Evolutionary conservation across 2,113 vertebrate species (phyloP), one percentile per base, ranked within the genome.

Genomic region (Epinephelus cyanopodus): DNA sequence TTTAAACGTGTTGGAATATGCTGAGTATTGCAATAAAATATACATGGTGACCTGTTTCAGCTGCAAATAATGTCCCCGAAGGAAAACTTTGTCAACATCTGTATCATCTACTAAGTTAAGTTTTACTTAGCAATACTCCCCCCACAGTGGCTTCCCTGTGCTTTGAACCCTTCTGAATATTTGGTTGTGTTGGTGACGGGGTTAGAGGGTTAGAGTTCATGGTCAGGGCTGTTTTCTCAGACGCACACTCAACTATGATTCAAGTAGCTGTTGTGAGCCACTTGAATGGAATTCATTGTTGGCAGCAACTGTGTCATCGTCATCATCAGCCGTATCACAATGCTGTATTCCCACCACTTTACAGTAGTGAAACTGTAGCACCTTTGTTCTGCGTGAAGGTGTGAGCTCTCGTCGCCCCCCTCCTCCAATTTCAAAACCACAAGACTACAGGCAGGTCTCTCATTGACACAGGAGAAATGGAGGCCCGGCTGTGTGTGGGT

Each of bases 381-480:
- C 79, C 82, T 85, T 88, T 88, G 86, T 88, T 84, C 79, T 71
- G 29, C 27, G 78, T 52, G 4, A 68, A 80, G 73, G 83, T 87
- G 81, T 70, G 79, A 74, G 80, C 65, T 39, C 42, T 7, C 69
- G 53, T 53, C 21, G 0, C 21, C 13, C 29, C 15, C 53, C 21
- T 6, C n/a, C 37, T 33, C 29, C 13, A 33, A 11, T 21, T 77
- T 82, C 42, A 77, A 10, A 83, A 82, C 81, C 79, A 48, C 78
- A 81, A 64, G 69, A 53, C 66, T 73, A 29, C 75, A 82, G 79
- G 19, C 75, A 10, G 77, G 53, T 77, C 70, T 87, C 17, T 70
- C 75, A 64, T 62, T 70, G 74, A 11, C 13, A 74, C 48, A 10
- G 50, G 4, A 45, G 42, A 53, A 60, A 63, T 53, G 19, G 37